phyloP scores from a whole-genome alignment of 92 coral and sea anemone species.

The Chrysogorgia sp. region DNA sequence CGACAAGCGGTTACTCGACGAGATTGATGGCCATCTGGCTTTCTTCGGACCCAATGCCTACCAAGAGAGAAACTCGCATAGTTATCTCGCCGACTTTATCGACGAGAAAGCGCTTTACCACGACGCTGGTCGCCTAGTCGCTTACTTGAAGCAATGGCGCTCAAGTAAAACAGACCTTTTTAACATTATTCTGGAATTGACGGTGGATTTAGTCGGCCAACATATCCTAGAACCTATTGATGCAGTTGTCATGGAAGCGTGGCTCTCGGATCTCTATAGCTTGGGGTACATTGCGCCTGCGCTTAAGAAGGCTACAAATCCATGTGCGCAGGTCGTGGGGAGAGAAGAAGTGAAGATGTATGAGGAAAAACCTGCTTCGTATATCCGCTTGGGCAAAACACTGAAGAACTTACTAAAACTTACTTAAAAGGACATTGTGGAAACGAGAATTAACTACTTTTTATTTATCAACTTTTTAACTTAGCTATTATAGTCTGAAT shows the following conservation, averaged over 20 bases:
- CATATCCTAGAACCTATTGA: constrained; percentile 76
- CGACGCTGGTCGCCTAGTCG: constrained; percentile 77
- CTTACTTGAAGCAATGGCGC: constrained; percentile 75
- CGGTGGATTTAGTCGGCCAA: constrained; percentile 71
- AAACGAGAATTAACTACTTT: too few species aligned
- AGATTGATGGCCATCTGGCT: constrained; percentile 78
- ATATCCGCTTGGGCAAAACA: constrained; percentile 69
- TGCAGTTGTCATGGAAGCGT: constrained; percentile 79
- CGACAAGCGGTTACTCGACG: constrained; percentile 92
- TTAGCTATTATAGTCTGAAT: too few species aligned
- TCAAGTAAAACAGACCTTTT: constrained; percentile 75
- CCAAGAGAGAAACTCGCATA: constrained; percentile 87
- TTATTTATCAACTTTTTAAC: too few species aligned
- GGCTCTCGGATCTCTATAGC: constrained; percentile 84
- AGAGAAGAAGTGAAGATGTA: constrained; percentile 42
- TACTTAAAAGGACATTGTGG: too few species aligned
- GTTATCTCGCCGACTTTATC: constrained; percentile 77
- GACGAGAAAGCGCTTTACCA: constrained; percentile 84
- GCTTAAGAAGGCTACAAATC: constrained; percentile 37
- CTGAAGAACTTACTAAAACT: constrained; percentile 5
- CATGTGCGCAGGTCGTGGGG: constrained; percentile 58
- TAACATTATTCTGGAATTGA: constrained; percentile 71
- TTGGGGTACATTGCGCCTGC: constrained; percentile 79
- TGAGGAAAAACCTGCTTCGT: constrained; percentile 77
- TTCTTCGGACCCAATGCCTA: constrained; percentile 93